Evolutionary conservation across 92 coral and sea anemone species (phyloP).

Genomic region (Epizoanthus rinbou): DNA sequence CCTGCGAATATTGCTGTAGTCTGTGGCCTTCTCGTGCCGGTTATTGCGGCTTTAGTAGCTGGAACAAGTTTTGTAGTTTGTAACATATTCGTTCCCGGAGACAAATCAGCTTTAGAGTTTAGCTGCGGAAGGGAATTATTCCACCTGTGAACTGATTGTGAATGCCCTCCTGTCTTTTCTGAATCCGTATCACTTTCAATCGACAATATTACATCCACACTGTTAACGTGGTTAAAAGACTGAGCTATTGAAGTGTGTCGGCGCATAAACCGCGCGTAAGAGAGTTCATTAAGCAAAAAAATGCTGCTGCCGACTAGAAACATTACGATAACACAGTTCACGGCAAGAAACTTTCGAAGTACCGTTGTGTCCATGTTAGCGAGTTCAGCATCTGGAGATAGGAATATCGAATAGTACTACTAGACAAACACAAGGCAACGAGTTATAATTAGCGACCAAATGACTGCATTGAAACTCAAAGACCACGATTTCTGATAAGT

Average conservation of each 20-base stretch:
- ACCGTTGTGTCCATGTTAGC: too few relatives aligned
- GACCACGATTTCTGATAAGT: too few relatives aligned
- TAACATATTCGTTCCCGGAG: not conserved
- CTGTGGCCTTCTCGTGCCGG: not conserved
- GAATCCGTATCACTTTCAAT: too few relatives aligned
- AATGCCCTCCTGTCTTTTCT: too few relatives aligned
- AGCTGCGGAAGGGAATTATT: not conserved
- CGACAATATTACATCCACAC: not conserved
- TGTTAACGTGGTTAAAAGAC: too few relatives aligned
- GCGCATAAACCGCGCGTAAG: not conserved
- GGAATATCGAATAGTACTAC: too few relatives aligned
- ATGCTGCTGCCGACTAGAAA: not conserved
- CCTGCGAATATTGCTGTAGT: not conserved
- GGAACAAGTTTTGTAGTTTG: too few relatives aligned
- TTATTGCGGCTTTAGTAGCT: not conserved
- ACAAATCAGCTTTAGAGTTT: not conserved
- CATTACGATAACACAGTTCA: not conserved
- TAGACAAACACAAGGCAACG: too few relatives aligned
- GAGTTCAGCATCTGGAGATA: too few relatives aligned
- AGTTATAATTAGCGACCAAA: too few relatives aligned
- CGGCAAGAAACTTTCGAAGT: not conserved
- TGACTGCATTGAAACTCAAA: too few relatives aligned
- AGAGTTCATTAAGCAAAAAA: not conserved
- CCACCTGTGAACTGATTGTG: too few relatives aligned
- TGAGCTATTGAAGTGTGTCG: not conserved